Evolutionary conservation across 2,888 invertebrate species (phyloP).

Genomic region (Lottia gigantea): DNA sequence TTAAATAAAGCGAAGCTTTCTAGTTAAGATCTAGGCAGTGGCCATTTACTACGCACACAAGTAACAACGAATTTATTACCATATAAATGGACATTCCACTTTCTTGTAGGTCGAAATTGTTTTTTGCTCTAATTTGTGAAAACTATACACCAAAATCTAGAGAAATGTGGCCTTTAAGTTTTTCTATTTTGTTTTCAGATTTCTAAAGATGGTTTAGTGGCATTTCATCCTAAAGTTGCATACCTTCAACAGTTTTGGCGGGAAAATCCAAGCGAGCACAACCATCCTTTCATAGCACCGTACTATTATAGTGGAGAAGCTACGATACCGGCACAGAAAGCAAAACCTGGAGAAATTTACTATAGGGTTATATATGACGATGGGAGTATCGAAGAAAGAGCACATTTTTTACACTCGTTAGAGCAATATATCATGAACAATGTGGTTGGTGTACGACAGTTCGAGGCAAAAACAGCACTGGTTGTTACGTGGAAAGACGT

Average conservation of each 20-base stretch:
- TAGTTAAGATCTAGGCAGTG: too few species aligned
- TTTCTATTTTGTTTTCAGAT: slow-evolving; percentile 31
- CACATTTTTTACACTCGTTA: slow-evolving; percentile 22
- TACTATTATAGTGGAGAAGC: slow-evolving; percentile 38
- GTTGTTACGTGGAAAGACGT: slow-evolving; percentile 97
- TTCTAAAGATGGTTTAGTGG: slow-evolving; percentile 40
- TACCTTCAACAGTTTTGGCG: slow-evolving; percentile 12
- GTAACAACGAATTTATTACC: too few species aligned
- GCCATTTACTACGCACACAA: too few species aligned
- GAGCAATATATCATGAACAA: slow-evolving; percentile 67
- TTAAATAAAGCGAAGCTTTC: too few species aligned
- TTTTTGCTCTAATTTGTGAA: too few species aligned
- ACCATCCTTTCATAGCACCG: slow-evolving; percentile 49
- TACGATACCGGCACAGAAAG: not conserved
- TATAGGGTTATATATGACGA: slow-evolving; percentile 18
- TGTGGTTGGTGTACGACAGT: slow-evolving; percentile 89
- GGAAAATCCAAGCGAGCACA: slow-evolving; percentile 14
- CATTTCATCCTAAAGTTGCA: slow-evolving; percentile 26
- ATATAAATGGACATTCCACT: too few species aligned
- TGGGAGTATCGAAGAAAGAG: not conserved
- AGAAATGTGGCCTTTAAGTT: too few species aligned
- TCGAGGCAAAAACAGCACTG: slow-evolving; percentile 89
- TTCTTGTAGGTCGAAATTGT: too few species aligned
- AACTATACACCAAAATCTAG: too few species aligned
- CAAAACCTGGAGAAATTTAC: slow-evolving; percentile 28